Percentiles rank a stretch among this genome's conserved stretches.
These are phyloP conservation scores for Spinus olivaceus DNA, from an alignment of 2,797 vertebrate species.

Conservation along the genomic window DNA sequence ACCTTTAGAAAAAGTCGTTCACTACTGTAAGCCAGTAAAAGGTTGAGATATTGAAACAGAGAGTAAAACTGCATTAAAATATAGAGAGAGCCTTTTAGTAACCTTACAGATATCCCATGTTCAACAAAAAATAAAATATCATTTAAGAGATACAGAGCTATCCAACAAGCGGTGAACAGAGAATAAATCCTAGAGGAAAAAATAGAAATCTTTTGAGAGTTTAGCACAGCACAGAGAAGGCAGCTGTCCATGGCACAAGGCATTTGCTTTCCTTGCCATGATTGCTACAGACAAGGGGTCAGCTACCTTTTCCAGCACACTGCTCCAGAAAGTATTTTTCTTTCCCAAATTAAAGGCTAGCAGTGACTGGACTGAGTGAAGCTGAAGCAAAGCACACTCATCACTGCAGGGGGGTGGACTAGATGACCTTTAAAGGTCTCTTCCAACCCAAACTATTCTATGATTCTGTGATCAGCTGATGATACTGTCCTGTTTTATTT, in stretches of 20 bases:
- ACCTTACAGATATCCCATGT: not conserved
- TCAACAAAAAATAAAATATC: not conserved
- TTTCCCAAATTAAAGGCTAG: not conserved
- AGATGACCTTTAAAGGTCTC: slow-evolving; percentile 6
- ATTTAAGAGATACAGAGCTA: not conserved
- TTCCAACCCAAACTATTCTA: not conserved
- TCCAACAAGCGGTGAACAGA: accelerated
- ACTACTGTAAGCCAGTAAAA: slow-evolving; percentile 21
- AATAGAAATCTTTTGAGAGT: not conserved
- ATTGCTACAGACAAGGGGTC: not conserved
- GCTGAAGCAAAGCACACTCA: not conserved
- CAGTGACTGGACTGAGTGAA: not conserved
- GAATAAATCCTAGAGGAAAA: not conserved
- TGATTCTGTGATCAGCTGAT: not conserved
- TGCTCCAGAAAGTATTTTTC: not conserved
- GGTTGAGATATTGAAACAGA: not conserved
- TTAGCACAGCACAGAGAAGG: not conserved
- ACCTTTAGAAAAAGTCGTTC: not conserved
- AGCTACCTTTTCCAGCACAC: not conserved
- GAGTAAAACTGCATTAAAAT: not conserved
- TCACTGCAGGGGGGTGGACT: not conserved
- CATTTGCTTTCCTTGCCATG: not conserved
- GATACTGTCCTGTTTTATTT: not conserved
- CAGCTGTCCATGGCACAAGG: not conserved
- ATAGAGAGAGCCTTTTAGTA: not conserved